Percentiles rank a stretch among this genome's conserved stretches.
phyloP scores from a whole-genome alignment of 2,888 invertebrate genomes.

The Monopis laevigella region DNA sequence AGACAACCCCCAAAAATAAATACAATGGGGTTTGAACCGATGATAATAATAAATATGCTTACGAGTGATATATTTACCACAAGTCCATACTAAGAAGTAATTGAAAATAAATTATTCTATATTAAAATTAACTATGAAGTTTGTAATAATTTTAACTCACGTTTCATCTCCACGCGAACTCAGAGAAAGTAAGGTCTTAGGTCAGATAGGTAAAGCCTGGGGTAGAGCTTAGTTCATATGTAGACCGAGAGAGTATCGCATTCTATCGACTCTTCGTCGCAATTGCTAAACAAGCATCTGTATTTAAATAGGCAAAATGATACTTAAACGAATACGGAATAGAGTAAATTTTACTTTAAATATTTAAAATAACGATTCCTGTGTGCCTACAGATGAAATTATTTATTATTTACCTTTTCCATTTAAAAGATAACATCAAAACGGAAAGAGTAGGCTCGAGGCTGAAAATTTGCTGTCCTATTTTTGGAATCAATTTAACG shows the following conservation, averaged over 20 bases:
- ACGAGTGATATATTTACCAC: no score
- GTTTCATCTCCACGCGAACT: slow-evolving; percentile 2
- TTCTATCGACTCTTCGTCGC: background rate
- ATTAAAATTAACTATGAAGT: background rate
- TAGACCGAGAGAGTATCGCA: slow-evolving; percentile 3
- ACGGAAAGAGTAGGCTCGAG: no score
- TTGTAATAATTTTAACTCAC: slow-evolving; percentile 8
- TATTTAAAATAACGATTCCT: no score
- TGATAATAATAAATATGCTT: no score
- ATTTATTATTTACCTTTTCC: no score
- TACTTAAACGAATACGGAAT: background rate
- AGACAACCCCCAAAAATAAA: no score
- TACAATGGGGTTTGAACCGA: no score
- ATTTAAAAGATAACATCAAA: no score
- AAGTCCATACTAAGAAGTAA: background rate
- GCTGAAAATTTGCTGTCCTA: no score
- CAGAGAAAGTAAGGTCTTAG: slow-evolving; percentile 36
- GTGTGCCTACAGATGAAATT: no score
- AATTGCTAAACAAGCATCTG: background rate
- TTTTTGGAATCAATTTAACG: no score
- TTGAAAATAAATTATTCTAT: slow-evolving; percentile 2
- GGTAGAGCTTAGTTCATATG: background rate
- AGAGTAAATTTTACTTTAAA: background rate
- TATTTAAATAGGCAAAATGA: background rate
- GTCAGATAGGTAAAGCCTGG: slow-evolving; percentile 26